A percentile compares a stretch with the other conserved stretches of the same genome.
Conservation (phyloP, 1,140 invertebrate species). For the Drosophila funebris region DNA sequence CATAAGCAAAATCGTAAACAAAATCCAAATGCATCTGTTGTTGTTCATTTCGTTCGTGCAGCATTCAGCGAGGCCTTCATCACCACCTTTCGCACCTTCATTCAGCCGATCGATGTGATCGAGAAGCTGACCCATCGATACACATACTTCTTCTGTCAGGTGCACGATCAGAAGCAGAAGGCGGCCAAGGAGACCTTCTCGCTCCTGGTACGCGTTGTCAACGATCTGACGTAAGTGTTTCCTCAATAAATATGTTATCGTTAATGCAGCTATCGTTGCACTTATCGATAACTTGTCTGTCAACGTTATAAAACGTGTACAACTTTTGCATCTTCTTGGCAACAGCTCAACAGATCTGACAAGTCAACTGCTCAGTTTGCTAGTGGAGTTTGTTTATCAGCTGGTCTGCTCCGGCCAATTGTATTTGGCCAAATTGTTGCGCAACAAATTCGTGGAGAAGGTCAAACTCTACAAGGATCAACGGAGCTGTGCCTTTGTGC, state of each 20-base stretch:
- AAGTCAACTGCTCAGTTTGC: constrained; percentile 88
- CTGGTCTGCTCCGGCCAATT: constrained; percentile 93
- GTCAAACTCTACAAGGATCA: constrained; percentile 75
- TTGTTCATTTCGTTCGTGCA: constrained; percentile 59
- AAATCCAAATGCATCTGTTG: constrained; percentile 46
- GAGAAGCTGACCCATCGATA: constrained; percentile 92
- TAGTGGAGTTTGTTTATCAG: constrained; percentile 96
- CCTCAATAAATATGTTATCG: background rate
- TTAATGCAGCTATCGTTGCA: background rate
- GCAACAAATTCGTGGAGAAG: constrained; percentile 96
- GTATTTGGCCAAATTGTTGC: constrained; percentile 93
- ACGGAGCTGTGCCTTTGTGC: constrained; percentile 36
- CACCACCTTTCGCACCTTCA: constrained; percentile 97
- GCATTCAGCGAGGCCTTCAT: constrained; percentile 97
- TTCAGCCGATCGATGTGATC: constrained; percentile 94
- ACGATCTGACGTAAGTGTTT: constrained; percentile 94
- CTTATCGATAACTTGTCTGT: background rate
- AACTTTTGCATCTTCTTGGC: constrained; percentile 48
- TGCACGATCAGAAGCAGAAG: constrained; percentile 89
- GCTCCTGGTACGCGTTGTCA: constrained; percentile 95
- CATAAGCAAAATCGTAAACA: constrained; percentile 14
- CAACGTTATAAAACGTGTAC: background rate
- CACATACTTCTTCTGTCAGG: constrained; percentile 90
- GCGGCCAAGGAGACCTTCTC: constrained; percentile 94
- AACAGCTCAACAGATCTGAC: constrained; percentile 92